phyloP scores from a whole-genome alignment of 92 coral and sea anemone genomes.

The Bergia sp. region DNA sequence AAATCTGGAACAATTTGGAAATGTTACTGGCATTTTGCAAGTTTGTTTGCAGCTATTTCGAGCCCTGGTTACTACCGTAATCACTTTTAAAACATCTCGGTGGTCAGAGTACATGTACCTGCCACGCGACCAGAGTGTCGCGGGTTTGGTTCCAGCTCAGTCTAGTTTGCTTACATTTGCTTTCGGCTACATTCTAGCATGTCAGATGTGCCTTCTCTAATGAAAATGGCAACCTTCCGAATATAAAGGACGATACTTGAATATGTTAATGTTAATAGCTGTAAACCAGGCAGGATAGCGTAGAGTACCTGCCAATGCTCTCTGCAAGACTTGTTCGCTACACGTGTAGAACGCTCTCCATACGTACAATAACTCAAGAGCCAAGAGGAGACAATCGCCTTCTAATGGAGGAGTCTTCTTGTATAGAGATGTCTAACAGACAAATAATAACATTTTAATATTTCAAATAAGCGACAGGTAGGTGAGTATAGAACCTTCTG shows the following conservation, averaged over 20 bases:
- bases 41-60: too few relatives aligned
- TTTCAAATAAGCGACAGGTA: not conserved
- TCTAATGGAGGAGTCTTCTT: constrained; percentile 80
- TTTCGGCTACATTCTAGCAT: not conserved
- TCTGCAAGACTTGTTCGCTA: constrained; percentile 66
- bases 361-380: constrained; percentile 84
- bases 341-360: constrained; percentile 95
- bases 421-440: constrained; percentile 71
- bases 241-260: not conserved
- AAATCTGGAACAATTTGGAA: too few relatives aligned
- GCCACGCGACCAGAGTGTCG: too few relatives aligned
- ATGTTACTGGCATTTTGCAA: too few relatives aligned
- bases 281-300: not conserved
- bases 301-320: constrained; percentile 66
- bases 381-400: constrained; percentile 79
- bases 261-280: not conserved
- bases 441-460: not conserved
- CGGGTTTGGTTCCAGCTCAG: not conserved
- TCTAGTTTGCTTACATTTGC: not conserved
- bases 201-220: not conserved
- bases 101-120: not conserved
- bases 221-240: not conserved
- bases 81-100: not conserved
- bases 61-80: too few relatives aligned
- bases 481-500: too few relatives aligned